Evolutionary conservation across 2,888 invertebrate species (phyloP).

Genomic region (Octonoba sinensis): DNA sequence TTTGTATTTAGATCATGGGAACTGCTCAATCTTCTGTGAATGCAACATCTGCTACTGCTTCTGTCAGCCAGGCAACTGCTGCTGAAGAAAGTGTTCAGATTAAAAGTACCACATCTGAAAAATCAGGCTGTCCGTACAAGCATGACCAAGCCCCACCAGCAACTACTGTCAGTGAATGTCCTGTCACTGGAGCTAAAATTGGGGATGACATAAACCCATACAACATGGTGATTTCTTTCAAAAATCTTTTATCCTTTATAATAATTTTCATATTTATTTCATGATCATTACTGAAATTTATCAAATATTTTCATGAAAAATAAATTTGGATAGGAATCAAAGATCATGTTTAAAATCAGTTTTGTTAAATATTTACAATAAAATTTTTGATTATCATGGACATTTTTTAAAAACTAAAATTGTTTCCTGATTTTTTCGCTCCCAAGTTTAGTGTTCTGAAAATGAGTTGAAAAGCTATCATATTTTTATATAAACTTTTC

Average conservation of each 20-base stretch:
- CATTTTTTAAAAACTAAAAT: no score
- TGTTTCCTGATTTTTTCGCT: no score
- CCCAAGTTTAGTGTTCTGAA: no score
- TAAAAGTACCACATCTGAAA: background rate
- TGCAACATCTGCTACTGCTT: conserved; percentile 16
- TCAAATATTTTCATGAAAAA: no score
- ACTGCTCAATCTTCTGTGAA: conserved; percentile 19
- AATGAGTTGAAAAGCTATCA: no score
- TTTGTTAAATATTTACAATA: no score
- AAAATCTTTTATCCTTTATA: background rate
- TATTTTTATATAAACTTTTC: no score
- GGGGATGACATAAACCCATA: conserved; percentile 43
- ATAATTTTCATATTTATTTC: no score
- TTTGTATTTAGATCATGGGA: conserved; percentile 26
- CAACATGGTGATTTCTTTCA: conserved; percentile 42
- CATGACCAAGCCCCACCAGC: conserved; percentile 26
- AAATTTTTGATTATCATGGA: no score
- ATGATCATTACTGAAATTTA: no score
- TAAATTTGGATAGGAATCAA: no score
- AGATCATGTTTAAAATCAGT: no score
- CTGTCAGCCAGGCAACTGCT: background rate
- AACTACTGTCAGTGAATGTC: conserved; percentile 41
- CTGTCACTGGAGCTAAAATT: conserved; percentile 24
- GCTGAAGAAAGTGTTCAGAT: background rate
- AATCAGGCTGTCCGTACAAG: conserved; percentile 44